phyloP scores from a whole-genome alignment of 2,113 vertebrate species.

The Caloenas nicobarica region DNA sequence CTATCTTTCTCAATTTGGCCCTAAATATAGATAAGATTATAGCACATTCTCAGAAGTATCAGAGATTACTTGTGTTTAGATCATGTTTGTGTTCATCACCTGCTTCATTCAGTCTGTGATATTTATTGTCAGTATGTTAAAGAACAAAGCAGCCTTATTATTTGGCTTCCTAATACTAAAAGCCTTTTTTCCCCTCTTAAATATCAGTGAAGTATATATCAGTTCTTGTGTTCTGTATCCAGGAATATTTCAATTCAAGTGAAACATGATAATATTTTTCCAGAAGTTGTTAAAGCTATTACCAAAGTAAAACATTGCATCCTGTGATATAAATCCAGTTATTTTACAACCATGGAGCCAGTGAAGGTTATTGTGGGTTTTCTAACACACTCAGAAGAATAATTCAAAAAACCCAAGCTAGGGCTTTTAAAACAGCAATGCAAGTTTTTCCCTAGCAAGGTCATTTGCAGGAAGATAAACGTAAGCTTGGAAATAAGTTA shows the following conservation, averaged over 20 bases:
- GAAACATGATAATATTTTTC: constrained; percentile 54
- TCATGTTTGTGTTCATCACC: constrained; percentile 35
- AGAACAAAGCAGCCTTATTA: constrained; percentile 64
- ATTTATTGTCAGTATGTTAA: constrained; percentile 53
- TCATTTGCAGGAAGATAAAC: constrained; percentile 4
- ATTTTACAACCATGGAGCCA: constrained; percentile 23
- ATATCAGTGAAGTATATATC: constrained; percentile 49
- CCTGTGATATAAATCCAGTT: constrained; percentile 48
- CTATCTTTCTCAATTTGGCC: neutral
- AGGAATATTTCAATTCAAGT: constrained; percentile 62
- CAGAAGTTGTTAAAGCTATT: constrained; percentile 54
- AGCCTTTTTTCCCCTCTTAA: constrained; percentile 32
- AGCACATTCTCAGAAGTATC: constrained; percentile 12
- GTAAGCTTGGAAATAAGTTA: constrained; percentile 4
- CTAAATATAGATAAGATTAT: neutral
- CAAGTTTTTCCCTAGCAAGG: neutral
- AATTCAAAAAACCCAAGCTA: neutral
- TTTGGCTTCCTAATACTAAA: constrained; percentile 49
- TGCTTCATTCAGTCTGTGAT: constrained; percentile 29
- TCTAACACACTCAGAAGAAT: constrained; percentile 26
- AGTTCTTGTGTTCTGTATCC: constrained; percentile 48
- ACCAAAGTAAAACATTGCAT: constrained; percentile 30
- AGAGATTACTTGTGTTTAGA: constrained; percentile 27
- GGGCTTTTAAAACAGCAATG: constrained; percentile 8
- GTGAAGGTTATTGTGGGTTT: constrained; percentile 34